Percentiles rank a stretch among this genome's conserved stretches.
Evolutionary conservation across 2,888 invertebrate species (phyloP).

Genomic region (Eristalis intricaria): DNA sequence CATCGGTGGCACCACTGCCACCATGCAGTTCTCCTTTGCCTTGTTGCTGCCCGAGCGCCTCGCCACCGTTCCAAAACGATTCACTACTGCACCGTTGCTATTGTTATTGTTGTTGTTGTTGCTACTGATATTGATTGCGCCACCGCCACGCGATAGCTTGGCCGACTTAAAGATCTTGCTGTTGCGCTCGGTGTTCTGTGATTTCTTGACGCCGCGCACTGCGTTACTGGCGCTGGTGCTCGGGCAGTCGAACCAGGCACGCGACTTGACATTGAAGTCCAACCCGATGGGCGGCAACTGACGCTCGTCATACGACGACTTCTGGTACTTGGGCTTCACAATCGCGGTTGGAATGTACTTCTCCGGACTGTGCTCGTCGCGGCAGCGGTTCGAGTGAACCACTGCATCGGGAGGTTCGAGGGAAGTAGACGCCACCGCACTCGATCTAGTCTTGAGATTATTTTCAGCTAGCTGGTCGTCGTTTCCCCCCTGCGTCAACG

Average conservation of each 20-base stretch:
- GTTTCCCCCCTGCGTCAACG: neutral
- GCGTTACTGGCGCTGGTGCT: constrained; percentile 29
- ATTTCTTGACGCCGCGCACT: constrained; percentile 48
- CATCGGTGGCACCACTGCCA: constrained; percentile 65
- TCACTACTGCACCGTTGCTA: constrained; percentile 15
- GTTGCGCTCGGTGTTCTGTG: constrained; percentile 58
- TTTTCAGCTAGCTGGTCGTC: constrained; percentile 32
- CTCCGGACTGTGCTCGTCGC: constrained; percentile 64
- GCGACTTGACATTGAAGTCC: constrained; percentile 72
- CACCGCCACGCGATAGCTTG: constrained; percentile 46
- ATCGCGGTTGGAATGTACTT: constrained; percentile 74
- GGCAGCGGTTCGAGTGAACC: constrained; percentile 14
- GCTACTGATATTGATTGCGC: neutral
- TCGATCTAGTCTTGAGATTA: constrained; percentile 35
- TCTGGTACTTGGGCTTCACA: constrained; percentile 77
- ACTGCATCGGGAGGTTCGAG: constrained; percentile 1
- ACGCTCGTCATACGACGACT: constrained; percentile 78
- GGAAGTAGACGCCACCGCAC: neutral
- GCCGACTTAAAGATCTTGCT: constrained; percentile 64
- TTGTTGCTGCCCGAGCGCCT: constrained; percentile 39
- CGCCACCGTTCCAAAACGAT: constrained; percentile 47
- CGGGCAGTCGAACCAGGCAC: constrained; percentile 68
- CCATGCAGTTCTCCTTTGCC: constrained; percentile 44
- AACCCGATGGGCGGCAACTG: constrained; percentile 78
- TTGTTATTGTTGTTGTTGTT: constrained; percentile 34